Percentiles rank a stretch among this genome's conserved stretches.
Conservation (phyloP, 2,888 invertebrate species). For the Stenolophus ochropezus region DNA sequence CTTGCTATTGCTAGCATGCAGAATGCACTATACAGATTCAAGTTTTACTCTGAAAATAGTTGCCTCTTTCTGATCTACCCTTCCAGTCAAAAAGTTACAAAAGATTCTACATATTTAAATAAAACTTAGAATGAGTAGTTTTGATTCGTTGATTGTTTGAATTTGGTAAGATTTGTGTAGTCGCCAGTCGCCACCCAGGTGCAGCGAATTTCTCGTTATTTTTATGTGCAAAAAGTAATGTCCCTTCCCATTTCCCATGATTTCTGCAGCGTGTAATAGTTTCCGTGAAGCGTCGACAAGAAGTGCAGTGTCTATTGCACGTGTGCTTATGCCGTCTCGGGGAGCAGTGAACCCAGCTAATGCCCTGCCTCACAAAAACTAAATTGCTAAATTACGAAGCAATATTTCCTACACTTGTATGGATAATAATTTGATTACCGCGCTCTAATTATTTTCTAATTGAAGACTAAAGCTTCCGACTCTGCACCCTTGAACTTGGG, state of each 20-base stretch:
- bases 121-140: no score
- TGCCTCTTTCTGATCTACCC: no score
- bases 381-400: conserved; percentile 70
- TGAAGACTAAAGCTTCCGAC: conserved; percentile 64
- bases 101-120: no score
- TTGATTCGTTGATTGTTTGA: no score
- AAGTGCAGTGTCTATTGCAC: conserved; percentile 17
- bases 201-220: no score
- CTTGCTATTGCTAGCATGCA: no score
- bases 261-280: conserved; percentile 39
- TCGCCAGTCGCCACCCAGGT: no score
- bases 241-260: background rate
- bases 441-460: conserved; percentile 69
- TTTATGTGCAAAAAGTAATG: no score
- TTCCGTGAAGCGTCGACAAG: conserved; percentile 8
- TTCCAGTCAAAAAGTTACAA: no score
- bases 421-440: conserved; percentile 68
- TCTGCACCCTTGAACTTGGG: conserved; percentile 36
- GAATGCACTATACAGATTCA: no score
- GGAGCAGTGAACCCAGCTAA: conserved; percentile 31
- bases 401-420: conserved; percentile 66
- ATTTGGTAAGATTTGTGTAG: no score
- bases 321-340: conserved; percentile 6
- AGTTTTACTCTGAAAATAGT: no score
- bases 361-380: conserved; percentile 65